Conservation (phyloP, 1,140 invertebrate species). For the Marisa cornuarietis region DNA sequence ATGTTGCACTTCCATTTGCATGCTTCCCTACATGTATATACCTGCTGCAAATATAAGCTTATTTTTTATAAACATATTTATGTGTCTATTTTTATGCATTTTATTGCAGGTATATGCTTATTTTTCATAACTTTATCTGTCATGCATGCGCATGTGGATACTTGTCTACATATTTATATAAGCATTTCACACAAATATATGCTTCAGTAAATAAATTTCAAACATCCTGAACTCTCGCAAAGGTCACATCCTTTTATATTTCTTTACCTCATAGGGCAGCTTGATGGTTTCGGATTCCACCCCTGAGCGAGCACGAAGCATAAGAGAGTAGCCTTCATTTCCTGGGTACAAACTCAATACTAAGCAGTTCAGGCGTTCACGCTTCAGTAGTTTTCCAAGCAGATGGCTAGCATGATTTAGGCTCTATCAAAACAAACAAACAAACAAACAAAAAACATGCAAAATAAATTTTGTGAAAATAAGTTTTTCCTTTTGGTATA, state of each 20-base stretch:
- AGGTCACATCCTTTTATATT: not conserved
- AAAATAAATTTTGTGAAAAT: not conserved
- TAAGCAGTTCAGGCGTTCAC: constrained; percentile 86
- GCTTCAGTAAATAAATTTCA: not conserved
- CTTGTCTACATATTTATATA: too few relatives aligned
- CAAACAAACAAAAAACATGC: not conserved
- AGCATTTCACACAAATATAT: too few relatives aligned
- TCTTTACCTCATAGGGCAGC: constrained; percentile 68
- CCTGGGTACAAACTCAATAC: constrained; percentile 90
- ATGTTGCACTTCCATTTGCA: too few relatives aligned
- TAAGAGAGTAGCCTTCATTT: constrained; percentile 90
- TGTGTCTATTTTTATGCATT: not conserved
- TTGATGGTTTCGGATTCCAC: constrained; percentile 67
- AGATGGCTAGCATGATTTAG: constrained; percentile 81
- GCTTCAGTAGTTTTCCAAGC: constrained; percentile 83
- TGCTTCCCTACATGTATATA: too few relatives aligned
- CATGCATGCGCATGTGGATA: not conserved
- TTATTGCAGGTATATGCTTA: not conserved
- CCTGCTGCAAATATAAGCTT: too few relatives aligned
- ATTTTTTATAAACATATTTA: not conserved
- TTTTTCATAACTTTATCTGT: not conserved
- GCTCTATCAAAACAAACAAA: constrained; percentile 45
- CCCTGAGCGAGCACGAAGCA: constrained; percentile 73
- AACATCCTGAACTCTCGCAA: not conserved
- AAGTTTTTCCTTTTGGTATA: not conserved